Base-by-base conservation (phyloP, 2,113 vertebrate genomes). In the Gymnogyps californianus region DNA sequence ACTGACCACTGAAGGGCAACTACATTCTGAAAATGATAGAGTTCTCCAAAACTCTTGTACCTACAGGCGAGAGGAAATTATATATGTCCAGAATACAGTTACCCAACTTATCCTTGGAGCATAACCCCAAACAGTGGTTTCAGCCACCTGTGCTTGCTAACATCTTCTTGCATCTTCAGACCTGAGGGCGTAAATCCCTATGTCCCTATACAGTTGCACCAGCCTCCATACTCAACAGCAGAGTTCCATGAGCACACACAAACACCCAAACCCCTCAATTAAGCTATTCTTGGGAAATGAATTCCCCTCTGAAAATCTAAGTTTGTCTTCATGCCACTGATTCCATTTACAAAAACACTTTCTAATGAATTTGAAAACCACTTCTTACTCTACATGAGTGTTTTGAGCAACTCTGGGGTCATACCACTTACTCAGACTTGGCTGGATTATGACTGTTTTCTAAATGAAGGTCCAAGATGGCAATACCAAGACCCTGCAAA, bases 121-220 rank as follows among this genome's bases (percentile, higher is more conserved):
- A 52, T 14, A 40, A 80, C 16, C 36, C 36, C 57, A 40, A 49
- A 62, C 5, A 57, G 20, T 31, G 47, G 6, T 57, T 91, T 83
- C 32, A 65, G 16, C 26, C 26, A 64, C 19, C 13, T 28, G 5
- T 32, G 22, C 46, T 62, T 85, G 18, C n/a, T 80, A 72, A 32
- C 29, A 47, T 28, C 47, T 51, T 69, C 72, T 75, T 79, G 15
- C 38, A 66, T 12, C 36, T 85, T 61, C 71, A 86, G 24, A 80
- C 47, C 16, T 7, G 3, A 79, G 15, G 25, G 9, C 7, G 0
- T 7, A 42, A 59, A 8, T 55, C 7, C 7, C 22, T 66, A 5
- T 38, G 36, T 46, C 29, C 34, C 31, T 44, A 0, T 7, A 21
- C 2, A 52, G 4, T 38, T 83, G 12, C 47, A 65, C 36, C 46